Conservation (phyloP, 2,888 invertebrate species). For the Lobophora halterata region DNA sequence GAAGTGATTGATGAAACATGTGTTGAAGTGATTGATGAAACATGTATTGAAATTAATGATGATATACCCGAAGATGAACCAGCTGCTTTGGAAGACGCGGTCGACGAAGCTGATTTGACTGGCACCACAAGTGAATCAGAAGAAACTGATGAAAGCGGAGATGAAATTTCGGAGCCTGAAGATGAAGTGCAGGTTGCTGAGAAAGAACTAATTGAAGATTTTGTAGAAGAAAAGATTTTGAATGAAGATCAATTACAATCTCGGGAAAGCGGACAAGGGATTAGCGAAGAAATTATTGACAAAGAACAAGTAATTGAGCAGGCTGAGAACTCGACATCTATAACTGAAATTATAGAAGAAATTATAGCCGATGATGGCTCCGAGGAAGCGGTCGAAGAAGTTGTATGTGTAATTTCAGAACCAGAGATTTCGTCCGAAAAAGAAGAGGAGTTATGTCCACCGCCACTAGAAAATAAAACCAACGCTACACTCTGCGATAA, state of each 20-base stretch:
- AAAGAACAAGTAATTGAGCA: constrained; percentile 3
- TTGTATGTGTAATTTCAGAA: not conserved
- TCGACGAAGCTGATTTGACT: not conserved
- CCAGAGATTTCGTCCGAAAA: not conserved
- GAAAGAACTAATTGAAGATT: not conserved
- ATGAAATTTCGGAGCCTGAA: not conserved
- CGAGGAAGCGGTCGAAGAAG: not conserved
- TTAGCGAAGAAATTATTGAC: constrained; percentile 1
- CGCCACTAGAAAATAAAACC: constrained; percentile 5
- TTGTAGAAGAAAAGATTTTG: not conserved
- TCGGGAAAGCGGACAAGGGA: constrained; percentile 9
- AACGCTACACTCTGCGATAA: not conserved
- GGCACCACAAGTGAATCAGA: constrained; percentile 9
- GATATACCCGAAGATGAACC: constrained; percentile 1
- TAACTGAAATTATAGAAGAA: not conserved
- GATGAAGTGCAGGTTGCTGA: not conserved
- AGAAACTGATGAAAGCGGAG: constrained; percentile 1
- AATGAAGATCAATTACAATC: not conserved
- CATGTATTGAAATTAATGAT: not conserved
- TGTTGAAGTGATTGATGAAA: not conserved
- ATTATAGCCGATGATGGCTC: not conserved
- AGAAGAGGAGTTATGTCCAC: not conserved
- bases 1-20: not conserved
- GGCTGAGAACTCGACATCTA: constrained; percentile 1
- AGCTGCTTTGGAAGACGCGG: not conserved